These are phyloP conservation scores for Pleuronectes platessa DNA, from an alignment of 2,113 vertebrate species.

Conservation along the genomic window DNA sequence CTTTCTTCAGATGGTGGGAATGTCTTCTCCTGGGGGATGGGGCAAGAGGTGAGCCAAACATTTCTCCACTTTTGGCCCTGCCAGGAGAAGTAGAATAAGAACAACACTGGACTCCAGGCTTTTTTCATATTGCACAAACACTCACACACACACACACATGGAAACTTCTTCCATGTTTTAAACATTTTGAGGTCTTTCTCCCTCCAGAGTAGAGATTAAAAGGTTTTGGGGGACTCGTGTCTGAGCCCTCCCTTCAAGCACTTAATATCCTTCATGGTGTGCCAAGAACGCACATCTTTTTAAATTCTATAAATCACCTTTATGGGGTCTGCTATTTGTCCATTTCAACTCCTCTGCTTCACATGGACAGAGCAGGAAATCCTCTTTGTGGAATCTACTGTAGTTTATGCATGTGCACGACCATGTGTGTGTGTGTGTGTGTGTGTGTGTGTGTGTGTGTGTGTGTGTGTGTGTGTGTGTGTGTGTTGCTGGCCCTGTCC, in stretches of 20 bases:
- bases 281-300: constrained; percentile 81
- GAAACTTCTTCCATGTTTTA: constrained; percentile 35
- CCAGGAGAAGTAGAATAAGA: constrained; percentile 76
- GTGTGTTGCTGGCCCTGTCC: constrained; percentile 53
- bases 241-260: constrained; percentile 74
- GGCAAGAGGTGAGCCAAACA: constrained; percentile 82
- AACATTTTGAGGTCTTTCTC: constrained; percentile 60
- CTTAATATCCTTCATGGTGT: constrained; percentile 79
- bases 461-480: constrained; percentile 26
- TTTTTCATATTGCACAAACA: constrained; percentile 51
- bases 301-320: constrained; percentile 83
- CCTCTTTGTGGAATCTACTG: constrained; percentile 59
- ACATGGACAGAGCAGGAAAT: constrained; percentile 74
- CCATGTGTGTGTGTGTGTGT: constrained; percentile 32
- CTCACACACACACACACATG: not conserved
- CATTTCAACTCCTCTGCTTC: constrained; percentile 72
- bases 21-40: constrained; percentile 79
- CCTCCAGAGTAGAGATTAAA: constrained; percentile 79
- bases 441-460: constrained; percentile 1
- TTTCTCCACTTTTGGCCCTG: constrained; percentile 71
- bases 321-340: constrained; percentile 79
- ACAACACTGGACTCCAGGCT: constrained; percentile 68
- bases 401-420: constrained; percentile 53
- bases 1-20: constrained; percentile 78
- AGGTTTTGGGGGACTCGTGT: constrained; percentile 66